Evolutionary conservation across 2,113 vertebrate species (phyloP).

Genomic region (Lathamus discolor): DNA sequence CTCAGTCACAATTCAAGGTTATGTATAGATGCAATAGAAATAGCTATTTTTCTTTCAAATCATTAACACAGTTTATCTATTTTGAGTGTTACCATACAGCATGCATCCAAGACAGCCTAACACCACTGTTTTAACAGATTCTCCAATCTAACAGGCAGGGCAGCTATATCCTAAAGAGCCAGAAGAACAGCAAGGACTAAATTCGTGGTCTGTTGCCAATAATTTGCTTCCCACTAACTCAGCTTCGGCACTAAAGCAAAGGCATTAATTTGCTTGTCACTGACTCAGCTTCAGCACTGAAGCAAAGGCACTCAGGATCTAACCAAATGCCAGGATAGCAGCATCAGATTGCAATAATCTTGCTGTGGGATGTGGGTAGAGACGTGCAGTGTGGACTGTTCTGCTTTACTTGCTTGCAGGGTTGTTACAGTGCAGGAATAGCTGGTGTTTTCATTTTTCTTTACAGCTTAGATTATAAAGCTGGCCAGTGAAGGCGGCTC

Average conservation of each 20-base stretch:
- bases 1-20: neutral
- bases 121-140: neutral
- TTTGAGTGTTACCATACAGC: neutral
- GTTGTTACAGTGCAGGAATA: neutral
- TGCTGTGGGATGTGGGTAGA: neutral
- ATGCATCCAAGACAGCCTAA: neutral
- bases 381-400: accelerated
- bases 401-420: neutral
- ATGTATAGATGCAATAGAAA: neutral
- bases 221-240: neutral
- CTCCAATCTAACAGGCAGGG: neutral
- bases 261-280: neutral
- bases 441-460: neutral
- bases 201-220: neutral
- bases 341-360: neutral
- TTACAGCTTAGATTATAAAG: neutral
- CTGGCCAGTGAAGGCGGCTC: neutral
- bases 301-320: neutral
- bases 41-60: neutral
- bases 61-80: neutral
- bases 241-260: neutral
- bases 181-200: neutral
- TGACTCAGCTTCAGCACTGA: neutral
- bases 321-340: neutral
- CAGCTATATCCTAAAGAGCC: neutral